These are phyloP conservation scores for Pseudochirops cupreus DNA, from an alignment of 2,797 vertebrate species.

Conservation along the genomic window DNA sequence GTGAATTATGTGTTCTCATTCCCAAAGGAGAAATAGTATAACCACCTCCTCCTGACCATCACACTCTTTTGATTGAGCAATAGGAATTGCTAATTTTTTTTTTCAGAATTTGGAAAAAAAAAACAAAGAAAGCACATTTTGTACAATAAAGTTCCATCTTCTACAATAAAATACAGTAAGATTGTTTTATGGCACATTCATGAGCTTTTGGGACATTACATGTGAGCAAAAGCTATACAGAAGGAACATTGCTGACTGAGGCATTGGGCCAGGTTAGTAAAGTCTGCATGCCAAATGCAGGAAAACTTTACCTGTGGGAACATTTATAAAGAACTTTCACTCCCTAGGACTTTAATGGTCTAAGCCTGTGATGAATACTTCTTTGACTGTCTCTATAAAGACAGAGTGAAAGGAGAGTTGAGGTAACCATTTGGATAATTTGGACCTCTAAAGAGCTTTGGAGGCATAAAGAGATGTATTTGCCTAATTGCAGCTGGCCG, in stretches of 20 bases:
- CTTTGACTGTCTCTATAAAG: not conserved
- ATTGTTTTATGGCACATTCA: not conserved
- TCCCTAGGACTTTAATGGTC: not conserved
- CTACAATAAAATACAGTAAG: not conserved
- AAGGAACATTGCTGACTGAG: not conserved
- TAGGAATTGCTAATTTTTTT: not conserved
- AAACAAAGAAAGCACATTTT: not conserved
- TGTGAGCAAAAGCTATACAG: not conserved
- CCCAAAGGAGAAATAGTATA: slow-evolving; percentile 19
- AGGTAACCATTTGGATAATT: slow-evolving; percentile 3
- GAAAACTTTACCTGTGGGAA: not conserved
- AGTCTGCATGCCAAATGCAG: not conserved
- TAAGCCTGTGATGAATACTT: not conserved
- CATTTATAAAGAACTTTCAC: not conserved
- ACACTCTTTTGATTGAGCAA: not conserved
- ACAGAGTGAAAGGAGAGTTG: not conserved
- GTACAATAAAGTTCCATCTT: not conserved
- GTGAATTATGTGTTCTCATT: not conserved
- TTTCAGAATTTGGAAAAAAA: not conserved
- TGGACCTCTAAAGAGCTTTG: not conserved
- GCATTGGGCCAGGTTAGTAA: not conserved
- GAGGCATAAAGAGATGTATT: not conserved
- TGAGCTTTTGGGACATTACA: not conserved
- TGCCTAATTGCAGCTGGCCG: not conserved
- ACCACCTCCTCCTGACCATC: not conserved